Conservation (phyloP, 2,888 invertebrate species). For the Sphaeridia pumilis region DNA sequence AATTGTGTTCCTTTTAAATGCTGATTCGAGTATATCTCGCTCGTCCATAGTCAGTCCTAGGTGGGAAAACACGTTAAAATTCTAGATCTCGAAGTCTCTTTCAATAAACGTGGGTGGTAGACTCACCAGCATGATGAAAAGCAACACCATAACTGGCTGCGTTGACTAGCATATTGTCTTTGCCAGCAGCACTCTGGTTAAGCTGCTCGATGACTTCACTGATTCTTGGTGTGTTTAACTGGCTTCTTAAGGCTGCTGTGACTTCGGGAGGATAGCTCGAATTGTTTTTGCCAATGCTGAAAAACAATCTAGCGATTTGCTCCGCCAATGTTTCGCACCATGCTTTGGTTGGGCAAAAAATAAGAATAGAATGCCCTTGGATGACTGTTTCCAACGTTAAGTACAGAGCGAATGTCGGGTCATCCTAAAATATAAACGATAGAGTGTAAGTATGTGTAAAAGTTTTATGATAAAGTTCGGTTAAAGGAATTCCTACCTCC, state of each 20-base stretch:
- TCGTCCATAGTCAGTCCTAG: conserved; percentile 85
- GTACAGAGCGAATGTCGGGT: conserved; percentile 70
- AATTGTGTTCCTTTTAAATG: conserved; percentile 65
- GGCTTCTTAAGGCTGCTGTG: conserved; percentile 44
- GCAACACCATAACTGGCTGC: conserved; percentile 81
- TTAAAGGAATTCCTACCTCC: no score
- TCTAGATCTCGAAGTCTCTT: neutral
- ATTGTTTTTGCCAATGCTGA: conserved; percentile 47
- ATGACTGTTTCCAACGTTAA: conserved; percentile 79
- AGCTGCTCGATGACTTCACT: conserved; percentile 66
- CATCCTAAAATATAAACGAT: conserved; percentile 49
- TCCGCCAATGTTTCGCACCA: conserved; percentile 86
- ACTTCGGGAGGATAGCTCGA: conserved; percentile 16
- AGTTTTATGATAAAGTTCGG: no score
- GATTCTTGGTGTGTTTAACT: conserved; percentile 52
- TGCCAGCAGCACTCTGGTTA: conserved; percentile 65
- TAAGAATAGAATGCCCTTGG: conserved; percentile 69
- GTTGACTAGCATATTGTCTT: conserved; percentile 63
- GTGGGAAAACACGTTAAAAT: no score
- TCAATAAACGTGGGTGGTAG: no score
- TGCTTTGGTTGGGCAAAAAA: conserved; percentile 91
- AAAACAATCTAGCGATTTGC: conserved; percentile 61
- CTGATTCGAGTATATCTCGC: conserved; percentile 84
- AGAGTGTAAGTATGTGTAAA: no score
- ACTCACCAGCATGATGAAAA: conserved; percentile 88